phyloP scores from a whole-genome alignment of 2,797 vertebrate species.

The Alcedo atthis region DNA sequence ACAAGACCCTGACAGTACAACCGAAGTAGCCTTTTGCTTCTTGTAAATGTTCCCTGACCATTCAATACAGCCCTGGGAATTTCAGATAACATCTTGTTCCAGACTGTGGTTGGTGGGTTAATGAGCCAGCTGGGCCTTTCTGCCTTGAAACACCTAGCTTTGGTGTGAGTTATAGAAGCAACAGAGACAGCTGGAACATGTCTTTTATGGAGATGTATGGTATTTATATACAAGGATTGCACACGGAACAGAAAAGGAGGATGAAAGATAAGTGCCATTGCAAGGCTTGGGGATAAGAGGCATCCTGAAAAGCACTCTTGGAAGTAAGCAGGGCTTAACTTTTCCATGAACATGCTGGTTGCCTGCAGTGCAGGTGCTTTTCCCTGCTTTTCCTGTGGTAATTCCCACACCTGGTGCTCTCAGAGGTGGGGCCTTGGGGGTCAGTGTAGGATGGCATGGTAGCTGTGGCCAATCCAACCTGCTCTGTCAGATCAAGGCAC shows the following conservation, averaged over 20 bases:
- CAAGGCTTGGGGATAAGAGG: neutral
- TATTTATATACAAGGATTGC: neutral
- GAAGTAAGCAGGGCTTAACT: neutral
- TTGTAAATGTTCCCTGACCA: neutral
- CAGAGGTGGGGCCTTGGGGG: neutral
- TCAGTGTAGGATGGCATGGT: fast-evolving
- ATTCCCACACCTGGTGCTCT: neutral
- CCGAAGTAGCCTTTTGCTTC: neutral
- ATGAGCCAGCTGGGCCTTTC: neutral
- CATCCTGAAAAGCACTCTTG: neutral
- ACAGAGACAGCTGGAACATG: neutral
- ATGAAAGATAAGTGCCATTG: neutral
- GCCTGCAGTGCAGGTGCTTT: neutral
- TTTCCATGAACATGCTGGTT: neutral
- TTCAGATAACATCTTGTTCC: neutral
- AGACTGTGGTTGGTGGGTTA: neutral
- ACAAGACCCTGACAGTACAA: neutral
- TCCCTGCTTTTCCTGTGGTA: too few relatives aligned
- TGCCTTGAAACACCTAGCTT: neutral
- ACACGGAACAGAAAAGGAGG: neutral
- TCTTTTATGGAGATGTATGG: neutral
- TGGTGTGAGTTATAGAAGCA: neutral
- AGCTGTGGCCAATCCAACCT: neutral
- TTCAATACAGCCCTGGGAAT: neutral
- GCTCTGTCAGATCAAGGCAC: neutral